Evolutionary conservation across 92 coral and sea anemone genomes (phyloP).

Genomic region (Phymanthus crucifer): DNA sequence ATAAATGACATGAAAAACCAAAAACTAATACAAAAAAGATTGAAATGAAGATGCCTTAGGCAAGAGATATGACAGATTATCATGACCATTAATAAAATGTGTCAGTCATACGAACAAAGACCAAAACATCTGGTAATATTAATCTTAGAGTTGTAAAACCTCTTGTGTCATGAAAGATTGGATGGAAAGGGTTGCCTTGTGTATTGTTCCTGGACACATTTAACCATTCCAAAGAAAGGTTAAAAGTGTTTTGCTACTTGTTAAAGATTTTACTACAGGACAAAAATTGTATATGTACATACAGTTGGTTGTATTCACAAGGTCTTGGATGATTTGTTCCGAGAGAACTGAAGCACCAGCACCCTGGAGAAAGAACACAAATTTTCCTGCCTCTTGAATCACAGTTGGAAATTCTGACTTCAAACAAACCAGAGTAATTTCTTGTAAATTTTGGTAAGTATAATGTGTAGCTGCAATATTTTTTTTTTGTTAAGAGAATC

Average conservation of each 20-base stretch:
- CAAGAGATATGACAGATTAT: slow-evolving; percentile 6
- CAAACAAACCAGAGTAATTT: not conserved
- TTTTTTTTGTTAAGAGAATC: not conserved
- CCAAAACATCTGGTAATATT: slow-evolving; percentile 8
- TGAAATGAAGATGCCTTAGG: slow-evolving; percentile 17
- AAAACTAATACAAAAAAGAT: slow-evolving; percentile 14
- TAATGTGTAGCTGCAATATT: not conserved
- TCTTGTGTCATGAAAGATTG: slow-evolving; percentile 1
- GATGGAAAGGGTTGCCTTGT: not conserved
- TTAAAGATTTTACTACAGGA: slow-evolving; percentile 18
- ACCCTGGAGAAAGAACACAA: slow-evolving; percentile 44
- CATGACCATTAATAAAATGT: slow-evolving; percentile 4
- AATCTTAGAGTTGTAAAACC: not conserved
- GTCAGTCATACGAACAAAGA: slow-evolving; percentile 24
- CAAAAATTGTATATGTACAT: not conserved
- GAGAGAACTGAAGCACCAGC: slow-evolving; percentile 67
- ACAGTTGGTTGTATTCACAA: slow-evolving; percentile 57
- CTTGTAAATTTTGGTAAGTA: not conserved
- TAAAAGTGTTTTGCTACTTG: slow-evolving; percentile 7
- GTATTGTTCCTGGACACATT: not conserved
- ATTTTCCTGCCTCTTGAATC: not conserved
- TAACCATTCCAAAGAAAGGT: not conserved
- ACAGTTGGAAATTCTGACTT: not conserved
- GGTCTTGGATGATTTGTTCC: slow-evolving; percentile 57
- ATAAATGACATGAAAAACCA: slow-evolving; percentile 17